A percentile compares a stretch with the other conserved stretches of the same genome.
These are phyloP conservation scores for Oedothorax gibbosus DNA, from an alignment of 1,140 invertebrate genomes.

Conservation along the genomic window DNA sequence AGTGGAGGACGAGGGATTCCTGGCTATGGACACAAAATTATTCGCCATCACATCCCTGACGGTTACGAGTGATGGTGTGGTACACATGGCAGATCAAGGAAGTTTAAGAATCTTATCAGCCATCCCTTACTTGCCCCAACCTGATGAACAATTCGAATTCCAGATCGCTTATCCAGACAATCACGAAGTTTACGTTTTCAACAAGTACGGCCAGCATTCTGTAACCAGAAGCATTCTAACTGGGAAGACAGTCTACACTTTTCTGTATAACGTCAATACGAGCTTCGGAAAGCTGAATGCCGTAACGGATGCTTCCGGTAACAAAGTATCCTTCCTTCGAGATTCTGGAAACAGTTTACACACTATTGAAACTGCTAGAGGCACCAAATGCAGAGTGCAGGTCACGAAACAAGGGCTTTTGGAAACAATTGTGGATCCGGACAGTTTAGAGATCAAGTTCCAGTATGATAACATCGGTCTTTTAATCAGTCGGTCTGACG, in stretches of 20 bases:
- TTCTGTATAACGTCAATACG: slow-evolving; percentile 96
- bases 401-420: slow-evolving; percentile 77
- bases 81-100: slow-evolving; percentile 94
- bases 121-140: slow-evolving; percentile 88
- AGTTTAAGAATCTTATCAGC: slow-evolving; percentile 87
- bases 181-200: slow-evolving; percentile 96
- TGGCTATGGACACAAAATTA: slow-evolving; percentile 76
- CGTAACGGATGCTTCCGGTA: slow-evolving; percentile 92
- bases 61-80: slow-evolving; percentile 91
- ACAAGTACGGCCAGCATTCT: slow-evolving; percentile 93
- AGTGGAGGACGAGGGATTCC: slow-evolving; percentile 53
- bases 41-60: slow-evolving; percentile 93
- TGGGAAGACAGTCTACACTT: slow-evolving; percentile 89
- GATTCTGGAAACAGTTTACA: slow-evolving; percentile 91
- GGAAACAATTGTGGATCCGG: slow-evolving; percentile 87
- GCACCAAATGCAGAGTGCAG: slow-evolving; percentile 91
- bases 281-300: slow-evolving; percentile 94
- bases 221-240: slow-evolving; percentile 93
- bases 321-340: slow-evolving; percentile 85
- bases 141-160: slow-evolving; percentile 82
- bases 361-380: slow-evolving; percentile 93
- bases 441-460: slow-evolving; percentile 92
- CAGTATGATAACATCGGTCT: slow-evolving; percentile 92
- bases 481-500: slow-evolving; percentile 78
- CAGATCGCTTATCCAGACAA: slow-evolving; percentile 95